A percentile compares a stretch with the other conserved stretches of the same genome.
These are phyloP conservation scores for Lapara coniferarum DNA, from an alignment of 2,888 invertebrate genomes.

Conservation along the genomic window DNA sequence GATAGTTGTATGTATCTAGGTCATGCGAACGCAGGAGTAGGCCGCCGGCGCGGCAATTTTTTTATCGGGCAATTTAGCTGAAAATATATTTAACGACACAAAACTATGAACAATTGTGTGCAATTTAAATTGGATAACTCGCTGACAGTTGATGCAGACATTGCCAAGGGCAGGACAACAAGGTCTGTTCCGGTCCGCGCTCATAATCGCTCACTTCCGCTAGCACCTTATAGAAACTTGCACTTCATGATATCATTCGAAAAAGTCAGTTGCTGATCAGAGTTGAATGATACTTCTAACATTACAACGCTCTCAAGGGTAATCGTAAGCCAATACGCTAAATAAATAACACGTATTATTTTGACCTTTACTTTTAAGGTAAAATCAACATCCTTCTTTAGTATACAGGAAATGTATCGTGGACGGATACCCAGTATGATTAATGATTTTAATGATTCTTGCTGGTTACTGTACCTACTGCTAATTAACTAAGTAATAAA, in stretches of 20 bases:
- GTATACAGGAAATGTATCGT: conserved; percentile 21
- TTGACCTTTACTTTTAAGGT: conserved; percentile 21
- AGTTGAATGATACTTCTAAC: neutral
- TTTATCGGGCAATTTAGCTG: neutral
- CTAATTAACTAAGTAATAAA: neutral
- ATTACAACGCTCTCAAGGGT: neutral
- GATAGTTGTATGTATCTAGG: conserved; percentile 45
- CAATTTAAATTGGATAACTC: conserved; percentile 6
- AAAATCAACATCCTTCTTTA: conserved; percentile 24
- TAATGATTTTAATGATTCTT: conserved; percentile 15
- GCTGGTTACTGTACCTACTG: neutral
- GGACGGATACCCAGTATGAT: neutral
- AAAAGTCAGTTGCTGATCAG: neutral
- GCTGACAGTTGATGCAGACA: conserved; percentile 1
- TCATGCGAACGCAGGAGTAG: conserved; percentile 55
- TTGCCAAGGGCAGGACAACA: conserved; percentile 8
- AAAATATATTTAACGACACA: neutral
- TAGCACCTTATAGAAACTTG: conserved; percentile 60
- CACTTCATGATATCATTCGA: conserved; percentile 30
- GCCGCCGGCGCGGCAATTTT: conserved; percentile 41
- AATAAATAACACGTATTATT: conserved; percentile 10
- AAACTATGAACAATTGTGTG: conserved; percentile 2
- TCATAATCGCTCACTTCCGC: conserved; percentile 54
- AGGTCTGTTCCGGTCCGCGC: conserved; percentile 44
- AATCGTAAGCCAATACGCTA: conserved; percentile 8